Base-by-base conservation (phyloP, 37 sponge, comb jelly and placozoan species). In the Lycopodina hypogea region DNA sequence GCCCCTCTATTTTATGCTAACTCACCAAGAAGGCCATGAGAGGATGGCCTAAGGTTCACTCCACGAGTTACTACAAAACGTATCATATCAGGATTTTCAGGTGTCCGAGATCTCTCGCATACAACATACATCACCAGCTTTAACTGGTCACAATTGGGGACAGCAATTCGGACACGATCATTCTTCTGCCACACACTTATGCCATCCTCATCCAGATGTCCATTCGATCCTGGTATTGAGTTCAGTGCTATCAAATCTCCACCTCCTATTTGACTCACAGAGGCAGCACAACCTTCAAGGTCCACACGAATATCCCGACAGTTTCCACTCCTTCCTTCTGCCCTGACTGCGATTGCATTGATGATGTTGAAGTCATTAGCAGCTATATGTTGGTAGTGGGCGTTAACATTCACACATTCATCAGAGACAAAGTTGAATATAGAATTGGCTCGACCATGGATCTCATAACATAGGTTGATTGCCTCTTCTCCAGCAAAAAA, bases 1-100 rank as follows among this genome's bases (percentile, higher is more conserved):
- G n/a, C n/a, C n/a, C n/a, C n/a, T 28, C 15, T 28, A 59, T 59
- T 17, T 28, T 17, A 59, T 22, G n/a, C 42, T 19, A 23, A 75
- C 81, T 76, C 45, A 91, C 91, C 91, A 79, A 91, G 63, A 18
- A 91, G 68, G 51, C 91, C 91, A 83, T 91, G 91, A n/a, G 87
- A 86, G 23, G 83, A 42, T 26, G 87, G 91, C 26, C 75, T 42
- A 17, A 91, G 80, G 50, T 86, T 91, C 37, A 77, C 18, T 3
- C 91, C 91, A 52, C 91, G 60, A 24, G 84, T 39, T n/a, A 91
- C 55, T 8, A 56, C 63, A 68, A 91, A 86, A 41, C 72, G 37
- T 50, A 86, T 82, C 90, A 90, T 90, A 17, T 50, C 38, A 45
- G 69, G 50, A 21, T 45, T n/a, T 15, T 48, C 18, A 8, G 24